phyloP scores from a whole-genome alignment of 2,888 invertebrate genomes.

The Rhogogaster chlorosoma region DNA sequence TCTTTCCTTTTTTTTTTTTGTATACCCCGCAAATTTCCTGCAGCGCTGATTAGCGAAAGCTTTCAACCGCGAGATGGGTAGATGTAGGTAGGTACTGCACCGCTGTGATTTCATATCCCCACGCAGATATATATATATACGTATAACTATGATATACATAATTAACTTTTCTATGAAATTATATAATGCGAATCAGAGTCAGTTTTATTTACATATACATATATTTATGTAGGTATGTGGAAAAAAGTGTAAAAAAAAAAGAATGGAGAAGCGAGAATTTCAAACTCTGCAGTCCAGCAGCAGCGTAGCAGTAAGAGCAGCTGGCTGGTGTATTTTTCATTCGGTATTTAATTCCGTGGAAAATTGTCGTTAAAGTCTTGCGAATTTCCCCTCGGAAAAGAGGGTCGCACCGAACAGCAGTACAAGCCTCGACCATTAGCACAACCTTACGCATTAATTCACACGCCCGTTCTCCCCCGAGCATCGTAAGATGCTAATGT shows the following conservation, averaged over 20 bases:
- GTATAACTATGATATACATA: neutral
- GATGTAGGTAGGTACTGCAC: neutral
- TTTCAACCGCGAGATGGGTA: slow-evolving; percentile 16
- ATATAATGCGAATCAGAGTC: too few species aligned
- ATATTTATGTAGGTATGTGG: too few species aligned
- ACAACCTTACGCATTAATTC: slow-evolving; percentile 40
- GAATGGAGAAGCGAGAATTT: neutral
- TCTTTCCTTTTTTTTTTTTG: neutral
- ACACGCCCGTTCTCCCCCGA: neutral
- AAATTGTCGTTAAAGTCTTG: slow-evolving; percentile 33
- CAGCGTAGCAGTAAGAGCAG: neutral
- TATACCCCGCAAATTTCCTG: neutral
- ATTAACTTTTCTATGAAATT: too few species aligned
- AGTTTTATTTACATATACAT: too few species aligned
- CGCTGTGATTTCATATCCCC: neutral
- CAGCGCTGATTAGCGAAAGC: slow-evolving; percentile 10
- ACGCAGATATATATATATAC: neutral
- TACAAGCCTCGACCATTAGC: neutral
- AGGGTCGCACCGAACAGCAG: neutral
- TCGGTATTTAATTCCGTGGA: slow-evolving; percentile 15
- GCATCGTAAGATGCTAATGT: slow-evolving; percentile 30
- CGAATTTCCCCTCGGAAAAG: neutral
- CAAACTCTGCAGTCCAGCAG: neutral
- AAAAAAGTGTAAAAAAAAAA: neutral
- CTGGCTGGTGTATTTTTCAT: neutral